Conservation (phyloP, 2,797 vertebrate genomes). For the Intellagama lesueurii region DNA sequence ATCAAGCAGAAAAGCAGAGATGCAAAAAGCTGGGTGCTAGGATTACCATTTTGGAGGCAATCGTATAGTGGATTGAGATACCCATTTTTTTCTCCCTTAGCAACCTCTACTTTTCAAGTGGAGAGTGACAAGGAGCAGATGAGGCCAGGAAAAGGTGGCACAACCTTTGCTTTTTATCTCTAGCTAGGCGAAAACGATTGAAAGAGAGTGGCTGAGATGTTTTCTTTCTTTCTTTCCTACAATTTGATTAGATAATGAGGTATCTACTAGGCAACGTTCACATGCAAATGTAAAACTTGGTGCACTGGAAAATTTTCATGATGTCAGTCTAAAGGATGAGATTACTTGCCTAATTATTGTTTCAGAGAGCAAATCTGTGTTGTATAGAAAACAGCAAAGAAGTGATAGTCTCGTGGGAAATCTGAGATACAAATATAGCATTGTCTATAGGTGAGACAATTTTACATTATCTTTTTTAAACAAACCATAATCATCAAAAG, state of each 20-base stretch:
- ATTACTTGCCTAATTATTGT: conserved; percentile 25
- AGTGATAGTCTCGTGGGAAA: conserved; percentile 15
- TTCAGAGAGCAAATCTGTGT: conserved; percentile 30
- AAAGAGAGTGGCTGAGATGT: conserved; percentile 4
- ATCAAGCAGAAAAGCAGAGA: not conserved
- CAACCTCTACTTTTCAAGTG: conserved; percentile 14
- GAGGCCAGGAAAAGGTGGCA: not conserved
- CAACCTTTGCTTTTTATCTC: conserved; percentile 32
- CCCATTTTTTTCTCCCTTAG: not conserved
- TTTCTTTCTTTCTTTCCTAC: conserved; percentile 28
- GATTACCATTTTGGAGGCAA: not conserved
- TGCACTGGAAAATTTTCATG: not conserved
- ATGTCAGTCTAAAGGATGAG: conserved; percentile 24
- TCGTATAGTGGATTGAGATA: not conserved
- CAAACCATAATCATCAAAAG: not conserved
- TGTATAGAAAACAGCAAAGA: conserved; percentile 9
- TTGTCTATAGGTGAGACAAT: not conserved
- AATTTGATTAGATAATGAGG: conserved; percentile 37
- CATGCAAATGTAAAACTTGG: conserved; percentile 33
- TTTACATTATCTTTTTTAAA: not conserved
- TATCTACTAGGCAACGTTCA: not conserved
- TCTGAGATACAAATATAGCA: not conserved
- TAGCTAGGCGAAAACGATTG: not conserved
- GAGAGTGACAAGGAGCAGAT: conserved; percentile 27
- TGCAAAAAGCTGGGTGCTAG: not conserved